phyloP scores from a whole-genome alignment of 1,140 invertebrate species.

The Drosophila kohkoa region DNA sequence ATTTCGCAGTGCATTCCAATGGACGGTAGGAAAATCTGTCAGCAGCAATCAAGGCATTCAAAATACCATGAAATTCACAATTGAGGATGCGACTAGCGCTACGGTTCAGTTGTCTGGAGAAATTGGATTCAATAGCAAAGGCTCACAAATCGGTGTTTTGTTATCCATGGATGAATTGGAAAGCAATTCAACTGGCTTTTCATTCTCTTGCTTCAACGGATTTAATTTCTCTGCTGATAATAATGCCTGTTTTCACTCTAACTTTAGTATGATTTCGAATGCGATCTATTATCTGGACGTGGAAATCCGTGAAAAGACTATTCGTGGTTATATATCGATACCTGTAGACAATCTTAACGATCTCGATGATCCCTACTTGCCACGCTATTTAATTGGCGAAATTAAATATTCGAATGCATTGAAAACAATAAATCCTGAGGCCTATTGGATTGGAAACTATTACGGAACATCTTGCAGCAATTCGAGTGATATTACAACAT shows the following conservation, averaged over 20 bases:
- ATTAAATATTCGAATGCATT: too few relatives aligned
- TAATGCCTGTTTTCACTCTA: slow-evolving; percentile 35
- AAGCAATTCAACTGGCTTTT: background rate
- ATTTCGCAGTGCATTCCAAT: background rate
- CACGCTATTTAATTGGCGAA: too few relatives aligned
- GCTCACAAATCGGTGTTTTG: background rate
- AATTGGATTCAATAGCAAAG: background rate
- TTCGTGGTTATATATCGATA: too few relatives aligned
- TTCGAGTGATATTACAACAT: too few relatives aligned
- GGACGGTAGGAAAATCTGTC: background rate
- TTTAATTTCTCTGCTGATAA: background rate
- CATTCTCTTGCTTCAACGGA: background rate
- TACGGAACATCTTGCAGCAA: too few relatives aligned
- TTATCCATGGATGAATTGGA: background rate
- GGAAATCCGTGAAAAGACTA: too few relatives aligned
- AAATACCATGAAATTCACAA: background rate
- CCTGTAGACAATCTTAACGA: too few relatives aligned
- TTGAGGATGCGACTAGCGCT: background rate
- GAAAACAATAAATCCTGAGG: too few relatives aligned
- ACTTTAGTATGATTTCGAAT: slow-evolving; percentile 29
- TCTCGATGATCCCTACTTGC: too few relatives aligned
- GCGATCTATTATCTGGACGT: too few relatives aligned
- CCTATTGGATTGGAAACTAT: too few relatives aligned
- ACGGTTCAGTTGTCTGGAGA: background rate
- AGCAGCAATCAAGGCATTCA: background rate